Base-by-base conservation (phyloP, 1,140 invertebrate genomes). In the Anastrepha ludens region DNA sequence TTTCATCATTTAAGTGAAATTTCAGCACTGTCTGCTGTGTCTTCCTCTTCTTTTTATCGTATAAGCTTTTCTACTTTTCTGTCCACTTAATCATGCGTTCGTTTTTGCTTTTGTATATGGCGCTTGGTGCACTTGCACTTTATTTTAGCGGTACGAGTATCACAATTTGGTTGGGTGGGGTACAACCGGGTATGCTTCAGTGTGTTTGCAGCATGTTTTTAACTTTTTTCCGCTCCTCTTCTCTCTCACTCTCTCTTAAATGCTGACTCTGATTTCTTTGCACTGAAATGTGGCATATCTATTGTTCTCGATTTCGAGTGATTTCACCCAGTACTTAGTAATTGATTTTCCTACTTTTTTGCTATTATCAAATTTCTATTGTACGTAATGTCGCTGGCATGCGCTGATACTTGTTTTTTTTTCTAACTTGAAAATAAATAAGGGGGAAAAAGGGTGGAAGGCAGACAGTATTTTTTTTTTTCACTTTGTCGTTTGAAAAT, bases 291-390 rank as follows among this genome's bases (percentile, higher is more conserved):
- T 29, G 67, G 41, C 67, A 70, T 44, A 70, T 70, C 67, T 70
- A 70, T 70, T 70, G 67, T 70, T 70, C 67, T 70, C 67, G 67
- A 41, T 70, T 70, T 70, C 67, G 67, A 70, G 67, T 70, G 67
- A 70, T 70, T 70, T 70, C 41, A 70, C 11, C 67, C 29, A 70
- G 20, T 39, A 44, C 67, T 70, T 70, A 70, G 67, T 70, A 70
- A 70, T 70, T 70, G 67, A 70, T 70, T 70, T 70, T 70, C 41
- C 67, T 70, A 39, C 67, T 44, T 70, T 55, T 67, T 70, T 70
- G 67, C 15, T 70, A 70, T 44, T 70, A 44, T 39, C 8, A 6
- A 44, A 44, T 70, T 70, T 70, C 20, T 70, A 44, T 47, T 44
- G 0, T 13, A 62, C 11, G 13, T 44, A 29, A 44, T 44, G 29